Percentiles rank a stretch among this genome's conserved stretches.
phyloP scores from a whole-genome alignment of 2,113 vertebrate species.

The Psophia crepitans region DNA sequence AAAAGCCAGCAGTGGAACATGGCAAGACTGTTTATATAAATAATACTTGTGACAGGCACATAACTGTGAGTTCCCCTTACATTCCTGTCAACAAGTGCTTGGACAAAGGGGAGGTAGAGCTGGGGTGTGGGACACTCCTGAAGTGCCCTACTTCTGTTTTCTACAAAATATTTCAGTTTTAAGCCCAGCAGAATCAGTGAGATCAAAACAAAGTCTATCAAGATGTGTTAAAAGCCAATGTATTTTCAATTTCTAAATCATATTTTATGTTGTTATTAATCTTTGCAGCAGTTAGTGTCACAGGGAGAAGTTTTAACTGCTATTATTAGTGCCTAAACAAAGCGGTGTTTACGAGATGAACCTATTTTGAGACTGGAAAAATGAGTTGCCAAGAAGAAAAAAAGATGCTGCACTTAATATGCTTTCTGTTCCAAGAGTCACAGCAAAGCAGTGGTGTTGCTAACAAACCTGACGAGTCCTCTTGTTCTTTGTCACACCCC shows the following conservation, averaged over 20 bases:
- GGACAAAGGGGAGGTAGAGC: not conserved
- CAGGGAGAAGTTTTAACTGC: conserved; percentile 17
- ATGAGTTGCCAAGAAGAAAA: conserved; percentile 28
- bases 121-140: not conserved
- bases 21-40: not conserved
- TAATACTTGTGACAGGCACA: not conserved
- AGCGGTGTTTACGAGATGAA: conserved; percentile 33
- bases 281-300: not conserved
- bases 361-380: conserved; percentile 63
- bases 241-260: not conserved
- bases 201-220: not conserved
- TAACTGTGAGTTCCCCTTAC: not conserved
- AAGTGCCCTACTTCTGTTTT: not conserved
- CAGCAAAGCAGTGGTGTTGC: not conserved
- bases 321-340: conserved; percentile 45
- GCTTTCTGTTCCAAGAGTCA: not conserved
- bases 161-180: not conserved
- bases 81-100: not conserved
- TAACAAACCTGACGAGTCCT: not conserved
- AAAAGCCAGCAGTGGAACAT: not conserved
- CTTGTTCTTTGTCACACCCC: not conserved
- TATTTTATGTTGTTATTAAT: not conserved
- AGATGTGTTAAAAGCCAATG: not conserved
- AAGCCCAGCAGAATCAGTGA: not conserved
- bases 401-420: not conserved